Base-by-base conservation (phyloP, 2,888 invertebrate genomes). In the Rhogogaster chlorosoma region DNA sequence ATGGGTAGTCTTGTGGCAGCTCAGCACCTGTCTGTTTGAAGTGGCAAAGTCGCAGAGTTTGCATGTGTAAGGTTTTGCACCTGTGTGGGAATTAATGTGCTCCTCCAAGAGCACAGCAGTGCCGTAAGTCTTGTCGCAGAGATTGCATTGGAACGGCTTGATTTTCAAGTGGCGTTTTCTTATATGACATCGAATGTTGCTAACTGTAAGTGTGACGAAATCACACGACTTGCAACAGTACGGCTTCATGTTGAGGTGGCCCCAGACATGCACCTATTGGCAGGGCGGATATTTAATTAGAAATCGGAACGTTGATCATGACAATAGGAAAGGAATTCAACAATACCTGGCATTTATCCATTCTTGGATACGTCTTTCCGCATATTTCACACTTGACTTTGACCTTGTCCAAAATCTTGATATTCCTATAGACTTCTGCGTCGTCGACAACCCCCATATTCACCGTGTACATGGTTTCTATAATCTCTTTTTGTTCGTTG, bases 111-210 rank as follows among this genome's bases (percentile, higher is more conserved):
- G 86, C n/a, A 90, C 88, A 0, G 90, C 86, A 15, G 91, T 90
- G 5, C 88, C 89, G 57, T 90, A 92, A 42, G 86, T 85, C 77
- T 92, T 92, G 15, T 89, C 86, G 32, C 92, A 92, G 0, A 89
- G 22, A 10, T 90, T 86, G 67, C 92, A 92, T 0, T 57, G 86
- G 36, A 89, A 92, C 0, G 92, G 92, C 84, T 92, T 92, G 45
- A 92, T 90, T 87, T 92, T 92, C 15, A 92, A 86, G 84, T 92
- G 92, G 82, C 91, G 90, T 78, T 92, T 92, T 49, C 92, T 88
- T 6, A 92, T 91, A 80, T 92, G 92, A 49, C 90, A 90, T 0
- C 92, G 89, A 57, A 92, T 89, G 75, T 92, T 92, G 49, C 89
- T 92, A 2, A 92, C 87, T 1, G 92, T 92, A 0, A 92, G 89